These are phyloP conservation scores for Tetragnatha montana DNA, from an alignment of 2,888 invertebrate species.

Conservation along the genomic window DNA sequence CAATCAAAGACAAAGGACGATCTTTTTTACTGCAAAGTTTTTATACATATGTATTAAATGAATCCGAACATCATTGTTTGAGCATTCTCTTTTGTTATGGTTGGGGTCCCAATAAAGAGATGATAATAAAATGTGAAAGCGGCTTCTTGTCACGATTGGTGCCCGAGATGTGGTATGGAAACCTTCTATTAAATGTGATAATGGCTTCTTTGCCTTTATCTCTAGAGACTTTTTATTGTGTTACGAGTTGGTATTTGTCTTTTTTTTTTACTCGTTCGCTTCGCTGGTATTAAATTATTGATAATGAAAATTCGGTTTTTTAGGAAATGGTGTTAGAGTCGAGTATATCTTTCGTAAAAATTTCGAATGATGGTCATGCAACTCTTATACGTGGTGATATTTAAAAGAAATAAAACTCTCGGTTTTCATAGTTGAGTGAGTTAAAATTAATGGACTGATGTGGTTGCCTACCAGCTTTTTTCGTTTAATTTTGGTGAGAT, in stretches of 20 bases:
- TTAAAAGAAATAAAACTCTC: too few species aligned
- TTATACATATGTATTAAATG: constrained; percentile 21
- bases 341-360: too few species aligned
- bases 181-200: background rate
- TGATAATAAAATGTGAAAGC: background rate
- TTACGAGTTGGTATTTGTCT: background rate
- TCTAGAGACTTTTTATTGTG: background rate
- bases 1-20: background rate
- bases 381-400: too few species aligned
- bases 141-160: background rate
- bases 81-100: constrained; percentile 6
- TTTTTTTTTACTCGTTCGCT: background rate
- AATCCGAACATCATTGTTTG: constrained; percentile 15
- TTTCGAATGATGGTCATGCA: too few species aligned
- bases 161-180: background rate
- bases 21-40: background rate
- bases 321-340: too few species aligned
- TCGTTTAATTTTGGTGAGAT: too few species aligned
- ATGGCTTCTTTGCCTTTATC: background rate
- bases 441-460: too few species aligned
- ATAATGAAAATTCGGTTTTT: too few species aligned
- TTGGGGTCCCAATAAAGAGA: background rate
- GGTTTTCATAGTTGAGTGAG: too few species aligned
- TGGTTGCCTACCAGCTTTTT: too few species aligned
- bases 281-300: too few species aligned